Evolutionary conservation across 2,113 vertebrate genomes (phyloP), one percentile per base, ranked within the genome.

Genomic region (Ariopsis seemanni): DNA sequence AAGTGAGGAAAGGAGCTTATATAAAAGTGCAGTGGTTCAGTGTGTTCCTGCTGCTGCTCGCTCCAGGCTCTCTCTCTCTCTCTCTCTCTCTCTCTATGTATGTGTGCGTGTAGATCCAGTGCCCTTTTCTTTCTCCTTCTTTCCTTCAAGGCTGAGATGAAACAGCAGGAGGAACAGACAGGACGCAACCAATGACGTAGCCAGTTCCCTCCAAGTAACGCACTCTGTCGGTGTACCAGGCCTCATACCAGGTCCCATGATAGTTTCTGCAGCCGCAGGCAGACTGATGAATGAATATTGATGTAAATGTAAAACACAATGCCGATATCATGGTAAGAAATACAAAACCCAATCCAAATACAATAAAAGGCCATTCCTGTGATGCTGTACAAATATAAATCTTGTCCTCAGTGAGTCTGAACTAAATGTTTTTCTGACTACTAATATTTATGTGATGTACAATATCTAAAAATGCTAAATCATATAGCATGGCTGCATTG

Each of bases 91-190:
- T 42, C 42, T 42, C 42, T 42, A 4, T 42, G 42, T 42, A 42
- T 42, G 42, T 42, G 42, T 42, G 34, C 34, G 42, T 42, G 42
- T 42, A 42, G 11, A 52, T 52, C 69, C 72, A 63, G 4, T 50
- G 34, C n/a, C 10, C n/a, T 25, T 17, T 75, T 80, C 82, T 69
- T 85, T 67, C 75, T 72, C 71, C 12, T 10, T 86, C 10, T n/a
- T 27, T 50, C 30, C 55, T 50, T 55, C 53, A 50, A 85, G 78
- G 82, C 62, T 84, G 83, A 12, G 72, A 63, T 79, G 22, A 78
- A 71, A 52, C 75, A 77, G 82, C 25, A 82, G 67, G 34, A 27
- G 78, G 25, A 82, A 60, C 63, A 71, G 65, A 87, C 22, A 50
- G 79, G 80, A 79, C 42, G 57, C 53, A 63, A 60, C 42, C 7